A percentile compares a stretch with the other conserved stretches of the same genome.
Evolutionary conservation across 2,797 vertebrate genomes (phyloP).

Genomic region (Smutsia gigantea): DNA sequence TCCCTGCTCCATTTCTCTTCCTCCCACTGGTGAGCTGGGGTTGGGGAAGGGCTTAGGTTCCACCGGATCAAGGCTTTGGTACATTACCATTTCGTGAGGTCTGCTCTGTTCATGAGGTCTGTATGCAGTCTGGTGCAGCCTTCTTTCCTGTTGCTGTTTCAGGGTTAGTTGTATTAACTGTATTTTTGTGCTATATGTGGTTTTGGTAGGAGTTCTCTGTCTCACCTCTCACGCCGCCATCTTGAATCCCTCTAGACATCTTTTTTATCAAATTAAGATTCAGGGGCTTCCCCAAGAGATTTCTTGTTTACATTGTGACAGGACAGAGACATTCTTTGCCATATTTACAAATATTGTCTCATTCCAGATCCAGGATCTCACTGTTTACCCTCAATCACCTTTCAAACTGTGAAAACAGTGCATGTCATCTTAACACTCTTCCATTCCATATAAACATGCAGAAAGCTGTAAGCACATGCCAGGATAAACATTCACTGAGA

Average conservation of each 20-base stretch:
- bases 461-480: not conserved
- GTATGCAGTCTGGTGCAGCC: too few relatives aligned
- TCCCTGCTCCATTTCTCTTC: too few relatives aligned
- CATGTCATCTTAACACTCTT: not conserved
- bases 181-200: too few relatives aligned
- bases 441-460: not conserved
- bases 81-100: too few relatives aligned
- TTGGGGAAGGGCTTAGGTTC: too few relatives aligned
- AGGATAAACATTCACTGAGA: not conserved
- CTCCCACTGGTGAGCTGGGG: too few relatives aligned
- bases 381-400: constrained; percentile 61
- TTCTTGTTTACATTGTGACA: constrained; percentile 79
- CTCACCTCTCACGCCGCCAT: too few relatives aligned
- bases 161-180: too few relatives aligned
- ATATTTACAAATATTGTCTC: constrained; percentile 84
- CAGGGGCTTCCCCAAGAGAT: constrained; percentile 78
- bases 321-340: constrained; percentile 80
- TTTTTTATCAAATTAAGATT: constrained; percentile 80
- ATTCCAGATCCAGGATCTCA: constrained; percentile 79
- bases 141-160: too few relatives aligned
- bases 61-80: too few relatives aligned
- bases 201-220: too few relatives aligned
- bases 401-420: not conserved
- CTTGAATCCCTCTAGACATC: constrained; percentile 60
- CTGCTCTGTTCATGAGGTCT: too few relatives aligned